Percentiles rank a stretch among this genome's conserved stretches.
Conservation (phyloP, 2,113 vertebrate species). For the Cyphomyrus discorhynchus region DNA sequence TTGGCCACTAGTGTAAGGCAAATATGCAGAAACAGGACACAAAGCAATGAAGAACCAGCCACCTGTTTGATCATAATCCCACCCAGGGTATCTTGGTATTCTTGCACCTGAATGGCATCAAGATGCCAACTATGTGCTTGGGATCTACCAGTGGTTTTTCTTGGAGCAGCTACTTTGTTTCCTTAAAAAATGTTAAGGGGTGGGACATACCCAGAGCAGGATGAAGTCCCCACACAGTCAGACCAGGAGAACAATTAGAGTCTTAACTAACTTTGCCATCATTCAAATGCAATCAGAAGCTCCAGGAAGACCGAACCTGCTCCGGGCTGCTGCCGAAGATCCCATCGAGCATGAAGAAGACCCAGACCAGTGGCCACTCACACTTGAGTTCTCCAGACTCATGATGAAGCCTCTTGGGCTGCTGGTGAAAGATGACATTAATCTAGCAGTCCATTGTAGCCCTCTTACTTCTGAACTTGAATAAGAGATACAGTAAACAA, state of each 20-base stretch:
- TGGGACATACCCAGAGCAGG: background rate
- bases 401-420: constrained; percentile 80
- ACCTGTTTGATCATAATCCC: constrained; percentile 82
- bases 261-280: background rate
- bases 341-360: constrained; percentile 86
- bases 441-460: background rate
- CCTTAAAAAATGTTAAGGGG: background rate
- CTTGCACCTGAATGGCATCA: constrained; percentile 69
- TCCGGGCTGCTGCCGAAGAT: constrained; percentile 79
- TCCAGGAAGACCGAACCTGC: constrained; percentile 63
- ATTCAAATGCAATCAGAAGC: background rate
- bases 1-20: background rate
- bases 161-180: background rate
- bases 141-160: background rate
- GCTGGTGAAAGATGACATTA: constrained; percentile 49
- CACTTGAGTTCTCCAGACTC: constrained; percentile 92
- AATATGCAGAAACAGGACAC: constrained; percentile 59
- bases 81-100: constrained; percentile 87
- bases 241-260: background rate
- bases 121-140: background rate
- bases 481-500: background rate
- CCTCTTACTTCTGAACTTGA: background rate
- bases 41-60: constrained; percentile 60
- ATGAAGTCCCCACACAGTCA: background rate
- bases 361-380: constrained; percentile 96